phyloP scores from a whole-genome alignment of 2,888 invertebrate genomes.

The Euzophera pinguis region DNA sequence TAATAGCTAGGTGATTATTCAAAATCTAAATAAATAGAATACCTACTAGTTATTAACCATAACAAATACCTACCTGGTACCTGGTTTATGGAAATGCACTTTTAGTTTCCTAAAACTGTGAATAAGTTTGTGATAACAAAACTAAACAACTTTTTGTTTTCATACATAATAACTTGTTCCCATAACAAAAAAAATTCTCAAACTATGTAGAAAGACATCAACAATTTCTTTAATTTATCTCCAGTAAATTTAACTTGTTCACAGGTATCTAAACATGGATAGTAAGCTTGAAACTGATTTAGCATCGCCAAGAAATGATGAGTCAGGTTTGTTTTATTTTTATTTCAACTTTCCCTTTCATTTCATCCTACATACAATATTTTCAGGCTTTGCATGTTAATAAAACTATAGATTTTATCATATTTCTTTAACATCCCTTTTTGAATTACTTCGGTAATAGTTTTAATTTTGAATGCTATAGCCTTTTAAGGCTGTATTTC shows the following conservation, averaged over 20 bases:
- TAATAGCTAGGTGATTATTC: too few species aligned
- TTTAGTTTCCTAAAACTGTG: constrained; percentile 31
- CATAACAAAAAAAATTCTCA: too few species aligned
- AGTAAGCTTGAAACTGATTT: constrained; percentile 64
- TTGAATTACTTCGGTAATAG: too few species aligned
- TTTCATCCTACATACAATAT: background rate
- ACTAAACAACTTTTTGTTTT: background rate
- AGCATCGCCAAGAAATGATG: constrained; percentile 63
- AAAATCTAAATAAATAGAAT: background rate
- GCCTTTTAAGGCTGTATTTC: too few species aligned
- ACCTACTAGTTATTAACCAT: background rate
- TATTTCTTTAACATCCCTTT: too few species aligned
- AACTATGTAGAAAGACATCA: background rate
- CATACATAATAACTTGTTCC: too few species aligned
- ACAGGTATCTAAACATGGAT: constrained; percentile 70
- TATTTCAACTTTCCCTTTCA: constrained; percentile 10
- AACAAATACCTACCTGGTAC: too few species aligned
- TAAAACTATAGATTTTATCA: too few species aligned
- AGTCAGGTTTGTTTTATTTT: constrained; percentile 61
- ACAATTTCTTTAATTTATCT: background rate
- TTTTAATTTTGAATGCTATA: too few species aligned
- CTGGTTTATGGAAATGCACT: background rate
- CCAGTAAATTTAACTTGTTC: constrained; percentile 50
- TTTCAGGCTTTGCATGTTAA: constrained; percentile 6
- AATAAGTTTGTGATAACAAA: constrained; percentile 28